Base-by-base conservation (phyloP, 2,888 invertebrate genomes). In the Scaptomyza parva region DNA sequence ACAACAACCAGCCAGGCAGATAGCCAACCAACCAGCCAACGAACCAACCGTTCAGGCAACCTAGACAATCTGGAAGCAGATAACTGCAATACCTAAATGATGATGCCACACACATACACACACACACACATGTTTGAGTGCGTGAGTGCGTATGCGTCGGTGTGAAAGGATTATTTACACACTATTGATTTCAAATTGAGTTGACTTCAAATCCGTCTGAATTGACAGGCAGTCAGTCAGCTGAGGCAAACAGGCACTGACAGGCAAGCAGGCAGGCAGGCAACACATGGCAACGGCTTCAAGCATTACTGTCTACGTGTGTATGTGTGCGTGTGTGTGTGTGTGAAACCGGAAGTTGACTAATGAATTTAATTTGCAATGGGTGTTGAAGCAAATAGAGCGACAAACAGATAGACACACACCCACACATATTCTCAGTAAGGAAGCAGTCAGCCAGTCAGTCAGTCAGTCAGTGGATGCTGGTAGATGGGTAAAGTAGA, bases 141-240 rank as follows among this genome's bases (percentile, higher is more conserved):
- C 3, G 5, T 20, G 9, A 7, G 5, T 40, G 14, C 28, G 12
- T 17, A 4, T 9, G 67, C 61, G 70, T 72, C 64, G 73, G 79
- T 79, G 79, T 88, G 88, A 88, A 86, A 83, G 89, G 89, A 91
- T 91, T 91, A 91, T 89, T 89, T 89, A 90, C 91, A 91, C 91
- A 89, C 91, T 91, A 91, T 91, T 91, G 91, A 91, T 91, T 91
- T 91, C 91, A 90, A 91, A 91, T 91, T 91, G 91, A 91, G 91
- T 91, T 90, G 90, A 87, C 89, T 88, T 81, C 89, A 90, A 90
- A 88, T 90, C 88, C 88, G 88, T 89, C 89, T 88, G 76, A 81
- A 90, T 90, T 90, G 90, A 89, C 90, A 90, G 77, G 78, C 80
- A 80, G 66, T 52, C 80, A 80, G 67, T 40, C 72, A 66, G 59